Base-by-base conservation (phyloP, 2,797 vertebrate species). In the Sebastes minor region DNA sequence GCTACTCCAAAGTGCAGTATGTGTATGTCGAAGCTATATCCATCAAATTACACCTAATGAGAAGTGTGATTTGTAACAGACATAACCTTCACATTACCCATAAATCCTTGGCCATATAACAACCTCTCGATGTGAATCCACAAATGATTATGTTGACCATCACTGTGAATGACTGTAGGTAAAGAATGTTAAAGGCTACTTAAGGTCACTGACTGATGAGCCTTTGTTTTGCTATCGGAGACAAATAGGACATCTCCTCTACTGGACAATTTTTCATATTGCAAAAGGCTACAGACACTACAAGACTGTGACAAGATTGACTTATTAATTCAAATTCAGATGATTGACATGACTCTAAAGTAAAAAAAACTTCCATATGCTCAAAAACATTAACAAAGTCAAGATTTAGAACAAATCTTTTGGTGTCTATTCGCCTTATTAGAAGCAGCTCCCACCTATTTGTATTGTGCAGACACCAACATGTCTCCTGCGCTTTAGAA, bases 231-330 rank as follows among this genome's bases (percentile, higher is more conserved):
- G 27, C 12, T 49, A 11, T 66, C 42, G 4, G 2, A 57, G 27
- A 78, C 42, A 60, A 60, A 55, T 77, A 72, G 38, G 67, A 79
- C 61, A 69, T 77, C 85, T 77, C 76, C 91, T 90, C 93, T 94
- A 86, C 92, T 95, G 94, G 94, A 94, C 91, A 94, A 87, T 72
- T 71, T 71, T 89, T 91, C 80, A 81, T 62, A 22, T n/a, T 63
- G 52, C 65, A 78, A 55, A 80, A 67, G 78, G 71, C 70, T 57
- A 59, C 55, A 83, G 84, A 86, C 86, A 75, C 79, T 62, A 77
- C 56, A 83, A 82, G 87, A 70, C 74, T 65, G 6, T n/a, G 30
- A 46, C 38, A 52, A 20, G 38, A 49, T 8, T 12, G 8, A 78
- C 20, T 16, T 12, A 53, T 27, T 14, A 7, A 64, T 61, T 65